phyloP scores from a whole-genome alignment of 2,888 invertebrate species.

The Yponomeuta plumbellus region DNA sequence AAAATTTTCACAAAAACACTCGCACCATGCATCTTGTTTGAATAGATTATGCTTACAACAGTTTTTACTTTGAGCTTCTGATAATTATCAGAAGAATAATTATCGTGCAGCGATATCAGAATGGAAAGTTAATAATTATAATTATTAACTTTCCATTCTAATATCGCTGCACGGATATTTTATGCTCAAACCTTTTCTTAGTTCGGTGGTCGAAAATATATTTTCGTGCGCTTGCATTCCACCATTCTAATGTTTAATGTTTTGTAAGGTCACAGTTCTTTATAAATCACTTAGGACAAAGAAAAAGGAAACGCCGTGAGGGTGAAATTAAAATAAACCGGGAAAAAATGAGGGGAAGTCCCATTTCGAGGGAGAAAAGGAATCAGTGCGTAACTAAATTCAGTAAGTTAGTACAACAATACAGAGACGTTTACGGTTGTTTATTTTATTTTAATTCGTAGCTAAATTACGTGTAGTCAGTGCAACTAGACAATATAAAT shows the following conservation, averaged over 20 bases:
- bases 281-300: constrained; percentile 34
- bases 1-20: too few species aligned
- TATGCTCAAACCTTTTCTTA: constrained; percentile 3
- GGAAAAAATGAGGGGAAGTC: not conserved
- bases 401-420: not conserved
- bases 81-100: too few species aligned
- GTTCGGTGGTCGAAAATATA: constrained; percentile 22
- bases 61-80: too few species aligned
- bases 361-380: not conserved
- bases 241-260: constrained; percentile 33
- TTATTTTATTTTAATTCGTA: too few species aligned
- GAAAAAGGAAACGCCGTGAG: constrained; percentile 22
- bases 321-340: not conserved
- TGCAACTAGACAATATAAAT: too few species aligned
- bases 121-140: too few species aligned
- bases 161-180: not conserved
- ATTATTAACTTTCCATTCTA: not conserved
- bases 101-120: too few species aligned
- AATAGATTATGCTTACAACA: too few species aligned
- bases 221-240: constrained; percentile 32
- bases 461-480: too few species aligned
- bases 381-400: not conserved
- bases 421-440: too few species aligned
- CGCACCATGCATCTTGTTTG: too few species aligned
- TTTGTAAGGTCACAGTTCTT: constrained; percentile 33